phyloP scores from a whole-genome alignment of 2,797 vertebrate species.

The Buceros bicornis region DNA sequence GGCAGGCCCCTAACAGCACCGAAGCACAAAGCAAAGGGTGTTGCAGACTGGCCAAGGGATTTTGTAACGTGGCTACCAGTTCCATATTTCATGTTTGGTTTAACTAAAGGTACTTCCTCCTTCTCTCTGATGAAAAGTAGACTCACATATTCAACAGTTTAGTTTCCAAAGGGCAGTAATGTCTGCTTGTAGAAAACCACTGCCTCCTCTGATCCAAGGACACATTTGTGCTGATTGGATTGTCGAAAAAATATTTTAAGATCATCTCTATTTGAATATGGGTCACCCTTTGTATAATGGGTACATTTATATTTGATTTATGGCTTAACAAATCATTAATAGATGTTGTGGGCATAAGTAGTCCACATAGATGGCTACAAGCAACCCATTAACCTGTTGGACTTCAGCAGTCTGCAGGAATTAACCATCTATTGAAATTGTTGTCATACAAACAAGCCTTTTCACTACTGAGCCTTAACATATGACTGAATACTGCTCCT shows the following conservation, averaged over 20 bases:
- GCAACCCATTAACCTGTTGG: slow-evolving; percentile 47
- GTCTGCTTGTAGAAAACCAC: background rate
- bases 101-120: background rate
- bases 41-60: background rate
- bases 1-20: background rate
- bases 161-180: background rate
- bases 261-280: background rate
- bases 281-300: background rate
- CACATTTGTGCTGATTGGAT: background rate
- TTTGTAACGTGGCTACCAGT: background rate
- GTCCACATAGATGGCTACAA: background rate
- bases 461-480: background rate
- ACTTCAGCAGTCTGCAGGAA: background rate
- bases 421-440: slow-evolving; percentile 1
- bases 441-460: background rate
- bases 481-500: background rate
- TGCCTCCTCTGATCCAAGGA: background rate
- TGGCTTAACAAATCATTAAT: slow-evolving; percentile 40
- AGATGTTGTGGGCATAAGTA: background rate
- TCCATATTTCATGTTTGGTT: background rate
- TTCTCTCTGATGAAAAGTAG: background rate
- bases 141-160: background rate
- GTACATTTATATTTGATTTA: slow-evolving; percentile 1
- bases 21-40: background rate
- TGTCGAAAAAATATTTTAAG: slow-evolving; percentile 37